Base-by-base conservation (phyloP, 2,888 invertebrate genomes). In the Caenorhabditis panamensis region DNA sequence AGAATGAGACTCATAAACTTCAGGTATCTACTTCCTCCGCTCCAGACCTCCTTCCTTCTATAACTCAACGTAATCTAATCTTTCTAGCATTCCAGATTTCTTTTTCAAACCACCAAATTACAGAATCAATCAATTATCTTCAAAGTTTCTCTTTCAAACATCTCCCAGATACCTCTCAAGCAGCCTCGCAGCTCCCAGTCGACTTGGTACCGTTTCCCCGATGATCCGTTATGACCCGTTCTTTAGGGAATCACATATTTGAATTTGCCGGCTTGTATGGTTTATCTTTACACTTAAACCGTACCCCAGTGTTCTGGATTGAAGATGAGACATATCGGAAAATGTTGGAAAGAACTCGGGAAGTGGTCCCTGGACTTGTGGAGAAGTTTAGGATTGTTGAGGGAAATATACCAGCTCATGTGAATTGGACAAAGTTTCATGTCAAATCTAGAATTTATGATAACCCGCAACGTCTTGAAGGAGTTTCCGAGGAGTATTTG, bases 241-340 rank as follows among this genome's bases (percentile, higher is more conserved):
- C 31, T 31, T 31, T 31, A 41, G 59, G 59, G 1, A 59, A 59
- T 8, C 59, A 59, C 24, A 1, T 59, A 16, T 59, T 59, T 41
- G 59, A 59, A 24, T 41, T 59, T 13, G 24, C 41, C 0, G 2
- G 13, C 16, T 16, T 59, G 2, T 37, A 37, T 16, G 59, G 59
- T 9, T 22, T 59, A 2, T 37, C 59, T 8, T 22, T 22, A 11
- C 20, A n/a, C 1, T 24, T 59, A 16, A 41, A 37, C 3, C 36
- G 59, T 4, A 22, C 6, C 4, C 41, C 41, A 13, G 24, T 24
- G 4, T 59, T 59, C 24, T 59, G 59, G 59, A 41, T 59, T 9
- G 59, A 59, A 16, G 41, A 59, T 22, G 24, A 41, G 5, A 13
- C n/a, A 1, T 59, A 59, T 24, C 41, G 24, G 41, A 41, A 16